Evolutionary conservation across 1,140 invertebrate species (phyloP).

Genomic region (Drosophila obscura): DNA sequence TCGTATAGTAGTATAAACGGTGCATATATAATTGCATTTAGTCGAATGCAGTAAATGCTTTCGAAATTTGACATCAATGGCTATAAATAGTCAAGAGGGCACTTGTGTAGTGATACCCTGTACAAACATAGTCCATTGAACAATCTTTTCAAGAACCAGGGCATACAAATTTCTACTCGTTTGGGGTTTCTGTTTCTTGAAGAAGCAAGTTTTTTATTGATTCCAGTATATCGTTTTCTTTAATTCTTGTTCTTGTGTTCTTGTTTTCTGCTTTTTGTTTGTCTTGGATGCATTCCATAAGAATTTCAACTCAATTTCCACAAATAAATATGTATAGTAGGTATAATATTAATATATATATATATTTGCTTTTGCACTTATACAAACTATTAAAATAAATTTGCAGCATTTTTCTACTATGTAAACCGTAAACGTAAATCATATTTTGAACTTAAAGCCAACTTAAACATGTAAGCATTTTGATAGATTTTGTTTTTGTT

Average conservation of each 20-base stretch:
- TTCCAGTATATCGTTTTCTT: conserved; percentile 47
- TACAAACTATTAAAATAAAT: conserved; percentile 73
- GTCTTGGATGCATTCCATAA: conserved; percentile 36
- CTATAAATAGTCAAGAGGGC: conserved; percentile 30
- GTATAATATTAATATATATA: conserved; percentile 65
- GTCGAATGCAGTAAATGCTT: conserved; percentile 46
- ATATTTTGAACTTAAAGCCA: conserved; percentile 78
- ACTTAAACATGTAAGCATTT: conserved; percentile 75
- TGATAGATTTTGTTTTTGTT: conserved; percentile 56
- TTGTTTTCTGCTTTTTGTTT: conserved; percentile 20
- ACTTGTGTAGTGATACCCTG: conserved; percentile 16
- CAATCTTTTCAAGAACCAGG: conserved; percentile 4
- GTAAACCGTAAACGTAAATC: conserved; percentile 68
- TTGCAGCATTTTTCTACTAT: conserved; percentile 73
- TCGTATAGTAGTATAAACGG: conserved; percentile 31
- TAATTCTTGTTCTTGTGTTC: conserved; percentile 53
- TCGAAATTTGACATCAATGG: conserved; percentile 52
- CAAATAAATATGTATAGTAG: conserved; percentile 60
- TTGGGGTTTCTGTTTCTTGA: conserved; percentile 22
- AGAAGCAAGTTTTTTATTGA: conserved; percentile 53
- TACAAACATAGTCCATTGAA: conserved; percentile 20
- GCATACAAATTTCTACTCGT: conserved; percentile 12
- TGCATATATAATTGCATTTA: conserved; percentile 42
- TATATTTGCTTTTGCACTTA: conserved; percentile 67
- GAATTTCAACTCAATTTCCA: conserved; percentile 48